phyloP scores from a whole-genome alignment of 2,888 invertebrate species.

The Raillietiella orientalis region DNA sequence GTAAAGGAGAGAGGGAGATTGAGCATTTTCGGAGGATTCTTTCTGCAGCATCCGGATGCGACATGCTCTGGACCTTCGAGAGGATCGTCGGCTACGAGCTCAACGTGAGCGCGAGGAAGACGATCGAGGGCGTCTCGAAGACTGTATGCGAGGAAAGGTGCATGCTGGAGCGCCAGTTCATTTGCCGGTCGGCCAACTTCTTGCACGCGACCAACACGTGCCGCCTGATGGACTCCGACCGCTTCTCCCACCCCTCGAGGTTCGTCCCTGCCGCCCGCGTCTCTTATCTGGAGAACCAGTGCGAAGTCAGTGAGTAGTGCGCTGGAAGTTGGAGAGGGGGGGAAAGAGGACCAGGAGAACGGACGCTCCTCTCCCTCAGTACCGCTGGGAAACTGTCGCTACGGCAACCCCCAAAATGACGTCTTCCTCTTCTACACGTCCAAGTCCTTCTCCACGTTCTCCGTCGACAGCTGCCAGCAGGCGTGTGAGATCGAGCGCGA shows the following conservation, averaged over 20 bases:
- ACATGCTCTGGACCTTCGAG: conserved; percentile 17
- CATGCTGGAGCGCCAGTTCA: conserved; percentile 16
- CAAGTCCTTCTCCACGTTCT: conserved; percentile 12
- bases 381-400: conserved; percentile 12
- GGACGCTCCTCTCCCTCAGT: no score
- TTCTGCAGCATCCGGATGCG: no score
- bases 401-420: conserved; percentile 12
- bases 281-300: conserved; percentile 21
- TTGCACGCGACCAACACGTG: conserved; percentile 15
- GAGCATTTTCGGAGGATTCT: no score
- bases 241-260: conserved; percentile 18
- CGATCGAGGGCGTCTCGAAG: conserved; percentile 12
- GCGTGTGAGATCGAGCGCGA: conserved; percentile 14
- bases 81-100: conserved; percentile 15
- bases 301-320: no score
- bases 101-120: conserved; percentile 13
- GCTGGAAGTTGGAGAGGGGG: no score
- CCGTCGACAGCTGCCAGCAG: conserved; percentile 13
- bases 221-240: conserved; percentile 17
- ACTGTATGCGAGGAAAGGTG: conserved; percentile 17
- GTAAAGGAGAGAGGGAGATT: not conserved
- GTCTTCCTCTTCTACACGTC: conserved; percentile 13
- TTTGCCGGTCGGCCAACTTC: conserved; percentile 19
- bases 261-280: conserved; percentile 14
- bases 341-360: no score